These are phyloP conservation scores for Scelioninae gen. 1 DNA, from an alignment of 2,888 invertebrate genomes.

Conservation along the genomic window DNA sequence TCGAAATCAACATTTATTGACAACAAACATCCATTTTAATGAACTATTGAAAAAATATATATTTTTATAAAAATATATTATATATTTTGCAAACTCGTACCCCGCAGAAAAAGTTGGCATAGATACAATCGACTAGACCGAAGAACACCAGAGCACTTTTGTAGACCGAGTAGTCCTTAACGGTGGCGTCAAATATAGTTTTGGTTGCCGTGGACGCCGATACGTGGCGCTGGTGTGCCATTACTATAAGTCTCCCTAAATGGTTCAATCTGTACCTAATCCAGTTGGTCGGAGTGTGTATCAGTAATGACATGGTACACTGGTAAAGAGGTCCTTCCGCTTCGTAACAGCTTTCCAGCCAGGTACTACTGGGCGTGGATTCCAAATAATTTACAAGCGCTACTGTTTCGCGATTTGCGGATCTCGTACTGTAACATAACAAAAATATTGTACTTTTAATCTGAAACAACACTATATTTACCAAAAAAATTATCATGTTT, in stretches of 20 bases:
- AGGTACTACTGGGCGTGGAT: constrained; percentile 86
- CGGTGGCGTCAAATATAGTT: constrained; percentile 85
- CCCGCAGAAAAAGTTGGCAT: constrained; percentile 89
- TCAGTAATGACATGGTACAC: constrained; percentile 91
- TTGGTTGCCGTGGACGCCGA: constrained; percentile 88
- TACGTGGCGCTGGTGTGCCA: constrained; percentile 90
- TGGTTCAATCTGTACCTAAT: constrained; percentile 88
- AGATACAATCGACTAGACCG: constrained; percentile 93
- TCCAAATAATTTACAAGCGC: constrained; percentile 90
- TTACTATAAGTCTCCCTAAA: constrained; percentile 90
- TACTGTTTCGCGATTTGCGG: constrained; percentile 91
- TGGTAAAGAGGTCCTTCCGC: constrained; percentile 97
- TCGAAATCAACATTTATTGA: too few relatives aligned
- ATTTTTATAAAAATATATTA: constrained; percentile 7
- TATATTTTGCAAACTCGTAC: not conserved
- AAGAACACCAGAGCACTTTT: constrained; percentile 94
- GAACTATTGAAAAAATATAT: constrained; percentile 4
- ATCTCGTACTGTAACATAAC: constrained; percentile 87
- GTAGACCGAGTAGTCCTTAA: constrained; percentile 91
- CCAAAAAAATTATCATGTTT: too few relatives aligned
- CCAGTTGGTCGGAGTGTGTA: constrained; percentile 93
- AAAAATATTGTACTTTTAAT: too few relatives aligned
- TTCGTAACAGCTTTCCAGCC: constrained; percentile 93
- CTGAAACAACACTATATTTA: too few relatives aligned
- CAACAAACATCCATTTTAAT: too few relatives aligned